phyloP scores from a whole-genome alignment of 2,113 vertebrate species.

The Myrmecobius fasciatus region DNA sequence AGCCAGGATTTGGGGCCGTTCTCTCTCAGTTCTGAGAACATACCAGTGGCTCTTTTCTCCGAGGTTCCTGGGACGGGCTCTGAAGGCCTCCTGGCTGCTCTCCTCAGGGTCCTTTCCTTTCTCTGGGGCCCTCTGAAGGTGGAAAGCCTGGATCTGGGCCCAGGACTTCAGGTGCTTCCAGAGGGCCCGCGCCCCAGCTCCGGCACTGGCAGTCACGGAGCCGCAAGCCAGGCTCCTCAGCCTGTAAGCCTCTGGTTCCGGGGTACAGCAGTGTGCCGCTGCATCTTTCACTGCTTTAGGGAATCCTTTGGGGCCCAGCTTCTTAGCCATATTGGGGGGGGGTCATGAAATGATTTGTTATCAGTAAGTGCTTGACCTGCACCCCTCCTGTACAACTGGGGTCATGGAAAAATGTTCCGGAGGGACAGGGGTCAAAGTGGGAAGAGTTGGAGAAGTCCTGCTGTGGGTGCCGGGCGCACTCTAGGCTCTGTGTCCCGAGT shows the following conservation, averaged over 20 bases:
- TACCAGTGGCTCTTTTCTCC: not conserved
- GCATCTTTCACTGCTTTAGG: not conserved
- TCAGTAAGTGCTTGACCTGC: too few species aligned
- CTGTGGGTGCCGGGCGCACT: too few species aligned
- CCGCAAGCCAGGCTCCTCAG: not conserved
- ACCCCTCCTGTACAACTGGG: too few species aligned
- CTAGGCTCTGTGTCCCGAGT: too few species aligned
- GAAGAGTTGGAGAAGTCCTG: too few species aligned
- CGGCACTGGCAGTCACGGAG: too few species aligned
- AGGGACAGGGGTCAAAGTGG: too few species aligned
- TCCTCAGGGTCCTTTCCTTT: not conserved
- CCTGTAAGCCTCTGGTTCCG: not conserved
- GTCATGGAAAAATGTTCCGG: too few species aligned
- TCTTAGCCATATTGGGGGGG: too few species aligned
- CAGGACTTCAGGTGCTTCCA: not conserved
- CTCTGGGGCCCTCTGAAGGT: not conserved
- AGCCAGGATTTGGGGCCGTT: not conserved
- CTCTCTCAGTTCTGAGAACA: not conserved
- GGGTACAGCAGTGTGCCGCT: not conserved
- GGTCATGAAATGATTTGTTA: too few species aligned
- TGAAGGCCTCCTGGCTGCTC: not conserved
- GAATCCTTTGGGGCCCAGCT: not conserved
- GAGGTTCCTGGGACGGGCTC: conserved; percentile 3
- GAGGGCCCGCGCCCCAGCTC: too few species aligned
- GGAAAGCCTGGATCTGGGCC: not conserved